A percentile compares a stretch with the other conserved stretches of the same genome.
Conservation (phyloP, 1,140 invertebrate species). For the Heliconius congener region DNA sequence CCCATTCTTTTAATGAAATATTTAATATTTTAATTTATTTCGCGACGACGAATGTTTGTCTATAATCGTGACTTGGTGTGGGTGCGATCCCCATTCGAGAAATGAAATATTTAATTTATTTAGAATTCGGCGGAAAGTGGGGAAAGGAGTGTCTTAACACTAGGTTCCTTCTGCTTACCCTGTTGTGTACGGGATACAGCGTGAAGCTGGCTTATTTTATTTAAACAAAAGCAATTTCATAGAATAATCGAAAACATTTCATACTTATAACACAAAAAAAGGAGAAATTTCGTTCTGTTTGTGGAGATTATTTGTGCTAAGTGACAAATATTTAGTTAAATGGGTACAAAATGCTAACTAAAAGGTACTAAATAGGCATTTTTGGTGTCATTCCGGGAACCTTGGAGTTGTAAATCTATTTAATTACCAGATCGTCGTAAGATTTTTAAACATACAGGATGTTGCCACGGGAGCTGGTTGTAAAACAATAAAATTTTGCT, state of each 20-base stretch:
- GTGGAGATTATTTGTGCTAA: slow-evolving; percentile 43
- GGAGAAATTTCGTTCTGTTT: slow-evolving; percentile 23
- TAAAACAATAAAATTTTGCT: slow-evolving; percentile 75
- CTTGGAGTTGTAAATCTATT: slow-evolving; percentile 72
- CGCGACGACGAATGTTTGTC: too few relatives aligned
- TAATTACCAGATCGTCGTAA: slow-evolving; percentile 62
- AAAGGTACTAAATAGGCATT: slow-evolving; percentile 29
- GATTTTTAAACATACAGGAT: slow-evolving; percentile 61
- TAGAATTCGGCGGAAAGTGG: too few relatives aligned
- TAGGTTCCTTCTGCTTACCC: too few relatives aligned
- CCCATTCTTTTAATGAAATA: too few relatives aligned
- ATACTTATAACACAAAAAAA: slow-evolving; percentile 21
- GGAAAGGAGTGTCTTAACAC: too few relatives aligned
- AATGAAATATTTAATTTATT: too few relatives aligned
- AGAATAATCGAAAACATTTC: slow-evolving; percentile 9
- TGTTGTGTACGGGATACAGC: too few relatives aligned
- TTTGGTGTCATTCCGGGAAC: slow-evolving; percentile 55
- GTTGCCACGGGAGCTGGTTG: slow-evolving; percentile 66
- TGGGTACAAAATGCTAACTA: slow-evolving; percentile 24
- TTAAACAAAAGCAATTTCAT: neutral
- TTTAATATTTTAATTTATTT: too few relatives aligned
- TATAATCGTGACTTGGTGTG: too few relatives aligned
- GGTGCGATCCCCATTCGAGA: too few relatives aligned
- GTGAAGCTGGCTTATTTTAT: too few relatives aligned
- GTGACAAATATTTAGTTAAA: slow-evolving; percentile 38